Conservation (phyloP, 2,113 vertebrate species). For the Pollachius pollachius region DNA sequence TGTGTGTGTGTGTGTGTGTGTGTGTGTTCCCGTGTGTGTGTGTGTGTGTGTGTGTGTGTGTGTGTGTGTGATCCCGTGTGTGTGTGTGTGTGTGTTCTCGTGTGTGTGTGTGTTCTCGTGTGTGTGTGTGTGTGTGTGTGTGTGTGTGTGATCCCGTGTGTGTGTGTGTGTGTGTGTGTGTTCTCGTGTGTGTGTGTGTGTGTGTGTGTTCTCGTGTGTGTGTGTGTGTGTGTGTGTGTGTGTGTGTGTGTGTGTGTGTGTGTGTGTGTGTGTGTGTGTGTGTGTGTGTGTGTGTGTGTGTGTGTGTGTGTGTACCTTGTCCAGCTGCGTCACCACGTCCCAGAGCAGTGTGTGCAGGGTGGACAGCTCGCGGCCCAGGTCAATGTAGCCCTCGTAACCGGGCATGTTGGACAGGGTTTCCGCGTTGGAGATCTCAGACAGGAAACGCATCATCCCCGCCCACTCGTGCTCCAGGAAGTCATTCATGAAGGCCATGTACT, state of each 20-base stretch:
- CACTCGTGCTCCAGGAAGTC: conserved; percentile 96
- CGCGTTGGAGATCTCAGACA: conserved; percentile 90
- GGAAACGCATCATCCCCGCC: conserved; percentile 95
- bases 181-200: neutral
- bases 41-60: too few species aligned
- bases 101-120: neutral
- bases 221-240: neutral
- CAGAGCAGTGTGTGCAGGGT: conserved; percentile 91
- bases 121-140: neutral
- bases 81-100: too few species aligned
- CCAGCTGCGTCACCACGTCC: conserved; percentile 93
- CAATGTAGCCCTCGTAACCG: conserved; percentile 93
- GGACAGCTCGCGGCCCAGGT: conserved; percentile 92
- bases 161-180: neutral
- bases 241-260: neutral
- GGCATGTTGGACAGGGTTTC: conserved; percentile 89
- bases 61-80: too few species aligned
- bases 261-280: neutral
- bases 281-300: neutral
- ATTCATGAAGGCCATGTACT: conserved; percentile 99
- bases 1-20: too few species aligned
- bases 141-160: neutral
- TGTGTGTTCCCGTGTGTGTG: too few species aligned
- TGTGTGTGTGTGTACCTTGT: conserved; percentile 83
- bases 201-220: neutral